phyloP scores from a whole-genome alignment of 2,113 vertebrate species.

The Barnardius zonarius region DNA sequence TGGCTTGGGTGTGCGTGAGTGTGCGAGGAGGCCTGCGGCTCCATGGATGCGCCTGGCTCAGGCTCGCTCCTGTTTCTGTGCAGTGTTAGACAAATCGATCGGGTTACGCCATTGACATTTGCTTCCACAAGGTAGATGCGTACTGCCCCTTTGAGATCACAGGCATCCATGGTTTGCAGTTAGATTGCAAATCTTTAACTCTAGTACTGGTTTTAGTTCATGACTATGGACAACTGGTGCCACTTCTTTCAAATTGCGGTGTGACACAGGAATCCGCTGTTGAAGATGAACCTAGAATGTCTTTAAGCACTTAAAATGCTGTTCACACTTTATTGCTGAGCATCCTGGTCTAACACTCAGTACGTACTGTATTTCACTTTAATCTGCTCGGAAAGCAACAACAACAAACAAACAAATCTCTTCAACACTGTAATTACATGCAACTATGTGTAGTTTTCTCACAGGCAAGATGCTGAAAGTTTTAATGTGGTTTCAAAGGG shows the following conservation, averaged over 20 bases:
- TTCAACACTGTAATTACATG: conserved; percentile 89
- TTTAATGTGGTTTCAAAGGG: conserved; percentile 82
- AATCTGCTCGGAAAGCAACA: conserved; percentile 72
- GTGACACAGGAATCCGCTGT: conserved; percentile 74
- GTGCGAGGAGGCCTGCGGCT: background rate
- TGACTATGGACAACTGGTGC: conserved; percentile 79
- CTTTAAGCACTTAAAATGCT: conserved; percentile 87
- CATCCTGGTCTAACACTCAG: conserved; percentile 85
- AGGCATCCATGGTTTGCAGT: conserved; percentile 48
- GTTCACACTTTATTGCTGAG: conserved; percentile 83
- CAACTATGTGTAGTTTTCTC: conserved; percentile 75
- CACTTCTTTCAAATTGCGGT: conserved; percentile 75
- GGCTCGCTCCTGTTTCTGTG: conserved; percentile 37
- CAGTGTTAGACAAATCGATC: conserved; percentile 71
- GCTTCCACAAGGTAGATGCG: conserved; percentile 67
- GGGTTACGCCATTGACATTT: conserved; percentile 66
- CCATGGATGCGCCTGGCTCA: background rate
- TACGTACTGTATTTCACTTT: conserved; percentile 92
- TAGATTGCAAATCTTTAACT: conserved; percentile 76
- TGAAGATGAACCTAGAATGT: conserved; percentile 78
- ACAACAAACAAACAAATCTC: conserved; percentile 60
- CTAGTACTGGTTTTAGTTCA: conserved; percentile 80
- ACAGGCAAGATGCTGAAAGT: conserved; percentile 76
- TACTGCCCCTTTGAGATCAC: conserved; percentile 70
- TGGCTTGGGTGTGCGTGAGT: background rate